phyloP scores from a whole-genome alignment of 2,888 invertebrate species.

The Callosobruchus maculatus region DNA sequence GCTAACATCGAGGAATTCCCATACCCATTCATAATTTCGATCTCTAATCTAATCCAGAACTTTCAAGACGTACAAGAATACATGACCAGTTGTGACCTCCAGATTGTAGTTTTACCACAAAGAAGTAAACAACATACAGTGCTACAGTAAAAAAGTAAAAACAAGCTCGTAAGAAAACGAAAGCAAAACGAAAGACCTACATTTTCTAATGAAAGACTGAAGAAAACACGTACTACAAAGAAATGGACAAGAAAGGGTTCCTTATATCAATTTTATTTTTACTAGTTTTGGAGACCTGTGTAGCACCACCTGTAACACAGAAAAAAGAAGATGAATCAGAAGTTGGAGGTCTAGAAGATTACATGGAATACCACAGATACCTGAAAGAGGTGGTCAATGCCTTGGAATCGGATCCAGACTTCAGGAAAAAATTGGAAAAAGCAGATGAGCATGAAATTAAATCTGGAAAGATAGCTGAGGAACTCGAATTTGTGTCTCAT shows the following conservation, averaged over 20 bases:
- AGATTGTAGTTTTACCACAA: neutral
- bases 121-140: neutral
- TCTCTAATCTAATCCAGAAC: neutral
- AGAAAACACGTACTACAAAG: neutral
- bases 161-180: neutral
- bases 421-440: conserved; percentile 74
- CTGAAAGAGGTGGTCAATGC: conserved; percentile 85
- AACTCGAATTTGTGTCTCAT: conserved; percentile 86
- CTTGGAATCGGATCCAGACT: conserved; percentile 83
- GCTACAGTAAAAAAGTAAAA: neutral
- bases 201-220: neutral
- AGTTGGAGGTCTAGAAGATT: conserved; percentile 44
- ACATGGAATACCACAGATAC: conserved; percentile 83
- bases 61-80: neutral
- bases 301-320: conserved; percentile 51
- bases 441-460: conserved; percentile 81
- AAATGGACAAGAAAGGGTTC: neutral
- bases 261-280: neutral
- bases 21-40: neutral
- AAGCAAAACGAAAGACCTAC: neutral
- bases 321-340: conserved; percentile 40
- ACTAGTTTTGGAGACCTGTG: conserved; percentile 24
- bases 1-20: neutral
- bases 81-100: neutral
- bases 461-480: conserved; percentile 86